These are phyloP conservation scores for Drepana arcuata DNA, from an alignment of 1,140 invertebrate genomes.

Conservation along the genomic window DNA sequence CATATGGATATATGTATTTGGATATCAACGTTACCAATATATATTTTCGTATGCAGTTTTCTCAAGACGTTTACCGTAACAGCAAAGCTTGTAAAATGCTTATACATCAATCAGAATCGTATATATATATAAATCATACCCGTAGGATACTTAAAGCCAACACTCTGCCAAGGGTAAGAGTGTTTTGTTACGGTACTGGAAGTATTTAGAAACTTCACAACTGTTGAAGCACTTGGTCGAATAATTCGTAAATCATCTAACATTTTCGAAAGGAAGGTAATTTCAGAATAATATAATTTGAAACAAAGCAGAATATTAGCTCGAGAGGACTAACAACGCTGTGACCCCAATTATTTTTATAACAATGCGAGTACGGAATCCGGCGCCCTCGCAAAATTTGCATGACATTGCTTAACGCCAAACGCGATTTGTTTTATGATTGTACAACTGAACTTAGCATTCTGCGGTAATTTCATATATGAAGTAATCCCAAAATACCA, in stretches of 20 bases:
- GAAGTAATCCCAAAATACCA: too few species aligned
- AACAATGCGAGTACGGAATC: constrained; percentile 50
- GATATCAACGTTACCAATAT: too few species aligned
- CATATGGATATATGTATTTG: too few species aligned
- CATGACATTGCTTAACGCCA: constrained; percentile 50
- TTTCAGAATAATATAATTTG: background rate
- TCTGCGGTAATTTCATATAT: constrained; percentile 38
- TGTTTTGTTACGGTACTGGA: too few species aligned
- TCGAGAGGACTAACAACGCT: constrained; percentile 29
- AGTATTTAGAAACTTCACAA: background rate
- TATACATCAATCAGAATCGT: too few species aligned
- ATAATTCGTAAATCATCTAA: constrained; percentile 1
- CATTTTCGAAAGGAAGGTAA: background rate
- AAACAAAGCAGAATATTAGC: constrained; percentile 24
- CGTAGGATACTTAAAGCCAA: too few species aligned
- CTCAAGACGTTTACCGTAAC: too few species aligned
- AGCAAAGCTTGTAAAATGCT: too few species aligned
- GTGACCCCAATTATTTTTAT: constrained; percentile 59
- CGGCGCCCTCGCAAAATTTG: constrained; percentile 45
- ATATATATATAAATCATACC: too few species aligned
- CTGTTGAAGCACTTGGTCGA: background rate
- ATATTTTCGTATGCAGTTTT: too few species aligned
- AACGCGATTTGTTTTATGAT: constrained; percentile 47
- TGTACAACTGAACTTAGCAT: constrained; percentile 26
- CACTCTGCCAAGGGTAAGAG: too few species aligned